Evolutionary conservation across 2,113 vertebrate species (phyloP), one percentile per base, ranked within the genome.

Genomic region (Pedetes capensis): DNA sequence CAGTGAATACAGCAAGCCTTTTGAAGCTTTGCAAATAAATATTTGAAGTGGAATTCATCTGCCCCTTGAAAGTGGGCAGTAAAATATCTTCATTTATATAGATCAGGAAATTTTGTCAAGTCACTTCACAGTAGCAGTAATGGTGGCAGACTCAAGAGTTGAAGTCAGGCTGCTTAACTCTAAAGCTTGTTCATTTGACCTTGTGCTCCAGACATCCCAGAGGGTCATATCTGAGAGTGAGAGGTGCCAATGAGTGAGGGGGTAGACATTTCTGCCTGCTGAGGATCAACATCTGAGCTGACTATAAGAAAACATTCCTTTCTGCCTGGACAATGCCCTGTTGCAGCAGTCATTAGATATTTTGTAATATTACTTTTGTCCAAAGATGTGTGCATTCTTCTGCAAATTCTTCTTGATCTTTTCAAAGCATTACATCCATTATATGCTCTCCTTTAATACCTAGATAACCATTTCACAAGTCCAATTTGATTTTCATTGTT

Each of bases 81-180:
- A 39, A 94, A 94, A 82, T 59, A 42, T 25, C 13, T 17, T 96
- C 29, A 42, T 57, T 66, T 91, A 63, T 80, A 71, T 6, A 84
- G 18, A 68, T 90, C 61, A 66, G 71, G 37, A 85, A 27, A 87
- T 74, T 71, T 14, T 69, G 14, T 68, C 59, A 76, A n/a, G 5
- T 68, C n/a, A 59, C 32, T 95, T 90, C 13, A 42, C 37, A 68
- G 12, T 51, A 49, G 22, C 12, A n/a, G 51, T 83, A 57, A 81
- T 34, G 55, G 34, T 72, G 47, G n/a, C 10, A 64, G 69, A 89
- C 34, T 72, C 66, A 78, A 72, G 25, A 86, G 49, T 37, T n/a
- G 63, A 66, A 64, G 16, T 76, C 39, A 51, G n/a, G 6, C 10
- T 55, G 37, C 9, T 61, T 29, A 89, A 23, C 42, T 84, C 32